phyloP scores from a whole-genome alignment of 2,113 vertebrate genomes.

The Colaptes auratus region DNA sequence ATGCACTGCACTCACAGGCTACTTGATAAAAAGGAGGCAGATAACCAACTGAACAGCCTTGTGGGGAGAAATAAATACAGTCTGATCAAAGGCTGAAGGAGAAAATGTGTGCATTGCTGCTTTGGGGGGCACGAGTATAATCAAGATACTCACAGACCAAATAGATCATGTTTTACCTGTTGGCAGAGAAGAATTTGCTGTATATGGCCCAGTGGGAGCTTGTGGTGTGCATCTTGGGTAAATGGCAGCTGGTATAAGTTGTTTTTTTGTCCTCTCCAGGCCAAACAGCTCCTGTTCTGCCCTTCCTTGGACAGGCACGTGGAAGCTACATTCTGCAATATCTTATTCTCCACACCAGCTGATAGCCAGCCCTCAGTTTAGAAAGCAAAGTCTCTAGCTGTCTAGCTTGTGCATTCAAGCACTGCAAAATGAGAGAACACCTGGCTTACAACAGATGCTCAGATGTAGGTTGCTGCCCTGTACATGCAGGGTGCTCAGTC shows the following conservation, averaged over 20 bases:
- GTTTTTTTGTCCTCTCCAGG: background rate
- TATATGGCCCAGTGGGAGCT: background rate
- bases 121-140: background rate
- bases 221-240: background rate
- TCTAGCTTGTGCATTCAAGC: background rate
- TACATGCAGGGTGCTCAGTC: background rate
- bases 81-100: background rate
- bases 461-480: background rate
- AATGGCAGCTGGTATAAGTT: background rate
- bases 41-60: background rate
- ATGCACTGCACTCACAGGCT: background rate
- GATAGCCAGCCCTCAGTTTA: background rate
- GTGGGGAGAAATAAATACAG: background rate
- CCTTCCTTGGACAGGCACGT: rapidly evolving
- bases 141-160: background rate
- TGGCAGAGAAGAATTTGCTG: background rate
- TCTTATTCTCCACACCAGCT: background rate
- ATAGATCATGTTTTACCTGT: rapidly evolving
- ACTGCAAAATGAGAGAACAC: background rate
- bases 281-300: background rate
- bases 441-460: background rate
- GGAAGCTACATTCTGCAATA: background rate
- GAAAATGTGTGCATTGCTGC: background rate
- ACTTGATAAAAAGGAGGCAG: background rate
- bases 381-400: background rate